These are phyloP conservation scores for Nipponacmea schrenckii DNA, from an alignment of 2,888 invertebrate species.

Conservation along the genomic window DNA sequence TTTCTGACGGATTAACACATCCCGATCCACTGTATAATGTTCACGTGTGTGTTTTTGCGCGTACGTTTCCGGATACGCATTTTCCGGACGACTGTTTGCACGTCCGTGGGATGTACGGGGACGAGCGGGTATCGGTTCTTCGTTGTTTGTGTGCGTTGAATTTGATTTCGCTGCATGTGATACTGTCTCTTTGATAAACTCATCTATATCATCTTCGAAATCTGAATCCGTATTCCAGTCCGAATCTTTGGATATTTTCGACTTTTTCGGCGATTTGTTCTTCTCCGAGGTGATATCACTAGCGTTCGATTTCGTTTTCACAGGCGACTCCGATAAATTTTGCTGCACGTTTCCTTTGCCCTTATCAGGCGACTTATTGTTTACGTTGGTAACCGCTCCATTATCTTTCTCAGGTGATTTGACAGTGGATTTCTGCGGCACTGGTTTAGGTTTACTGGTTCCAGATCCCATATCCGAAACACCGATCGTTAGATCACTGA, in stretches of 20 bases:
- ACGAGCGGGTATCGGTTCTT: background rate
- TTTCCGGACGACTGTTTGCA: background rate
- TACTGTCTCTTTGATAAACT: slow-evolving; percentile 20
- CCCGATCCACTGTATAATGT: slow-evolving; percentile 38
- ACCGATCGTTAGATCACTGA: too few relatives aligned
- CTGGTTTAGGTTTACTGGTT: background rate
- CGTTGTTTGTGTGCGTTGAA: background rate
- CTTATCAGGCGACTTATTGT: background rate
- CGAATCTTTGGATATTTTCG: background rate
- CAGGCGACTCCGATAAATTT: background rate
- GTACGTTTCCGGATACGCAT: slow-evolving; percentile 41
- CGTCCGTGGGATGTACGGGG: background rate
- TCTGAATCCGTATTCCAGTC: slow-evolving; percentile 12
- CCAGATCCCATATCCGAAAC: background rate
- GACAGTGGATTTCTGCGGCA: background rate
- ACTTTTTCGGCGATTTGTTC: slow-evolving; percentile 8
- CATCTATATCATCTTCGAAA: slow-evolving; percentile 29
- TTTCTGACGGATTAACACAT: slow-evolving; percentile 42
- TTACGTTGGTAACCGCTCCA: background rate
- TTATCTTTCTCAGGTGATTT: background rate
- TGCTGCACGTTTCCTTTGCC: too few relatives aligned
- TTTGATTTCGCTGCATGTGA: background rate
- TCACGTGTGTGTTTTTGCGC: slow-evolving; percentile 43
- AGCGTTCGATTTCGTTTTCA: background rate
- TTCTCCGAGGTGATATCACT: background rate